A percentile compares a stretch with the other conserved stretches of the same genome.
phyloP scores from a whole-genome alignment of 1,140 invertebrate genomes.

The Danaus melanippus region DNA sequence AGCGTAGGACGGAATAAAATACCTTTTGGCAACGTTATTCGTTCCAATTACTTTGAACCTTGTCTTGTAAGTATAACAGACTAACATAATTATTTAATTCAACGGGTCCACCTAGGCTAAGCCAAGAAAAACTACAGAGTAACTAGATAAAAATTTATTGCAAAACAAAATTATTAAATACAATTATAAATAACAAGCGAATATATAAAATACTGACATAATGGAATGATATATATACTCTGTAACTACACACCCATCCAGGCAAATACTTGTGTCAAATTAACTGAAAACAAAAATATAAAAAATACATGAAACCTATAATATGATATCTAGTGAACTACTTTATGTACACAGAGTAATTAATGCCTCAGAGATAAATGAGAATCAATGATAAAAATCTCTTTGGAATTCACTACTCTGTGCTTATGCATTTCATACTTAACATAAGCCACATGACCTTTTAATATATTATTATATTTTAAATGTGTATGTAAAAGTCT shows the following conservation, averaged over 20 bases:
- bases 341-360: background rate
- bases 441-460: no score
- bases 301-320: conserved; percentile 12
- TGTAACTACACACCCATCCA: conserved; percentile 63
- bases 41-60: background rate
- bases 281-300: conserved; percentile 65
- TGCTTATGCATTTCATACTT: no score
- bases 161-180: conserved; percentile 25
- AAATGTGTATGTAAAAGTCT: no score
- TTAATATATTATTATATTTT: no score
- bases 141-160: conserved; percentile 30
- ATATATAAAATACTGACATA: conserved; percentile 29
- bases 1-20: conserved; percentile 3
- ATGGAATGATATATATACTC: conserved; percentile 30
- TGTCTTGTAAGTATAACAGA: background rate
- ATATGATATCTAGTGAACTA: conserved; percentile 3
- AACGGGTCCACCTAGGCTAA: conserved; percentile 5
- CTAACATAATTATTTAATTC: no score
- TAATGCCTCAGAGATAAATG: no score
- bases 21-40: conserved; percentile 1
- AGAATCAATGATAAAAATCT: no score
- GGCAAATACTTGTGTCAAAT: conserved; percentile 58
- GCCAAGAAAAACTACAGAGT: conserved; percentile 32
- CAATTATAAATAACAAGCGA: conserved; percentile 22
- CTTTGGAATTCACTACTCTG: no score